phyloP scores from a whole-genome alignment of 1,140 invertebrate genomes.

The Orussus abietinus region DNA sequence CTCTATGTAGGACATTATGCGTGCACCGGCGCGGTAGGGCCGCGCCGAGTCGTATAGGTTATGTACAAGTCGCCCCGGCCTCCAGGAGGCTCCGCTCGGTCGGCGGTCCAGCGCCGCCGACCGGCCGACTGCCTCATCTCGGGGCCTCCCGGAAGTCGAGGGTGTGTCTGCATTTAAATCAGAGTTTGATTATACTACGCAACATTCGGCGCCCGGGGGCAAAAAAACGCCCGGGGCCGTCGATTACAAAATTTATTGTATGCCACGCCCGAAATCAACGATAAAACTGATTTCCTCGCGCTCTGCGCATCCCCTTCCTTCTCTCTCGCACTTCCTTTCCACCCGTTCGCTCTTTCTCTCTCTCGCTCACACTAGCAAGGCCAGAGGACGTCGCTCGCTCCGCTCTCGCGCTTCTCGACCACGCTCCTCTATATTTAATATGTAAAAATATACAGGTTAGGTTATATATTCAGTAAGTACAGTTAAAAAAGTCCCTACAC shows the following conservation, averaged over 20 bases:
- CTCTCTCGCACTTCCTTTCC: too few relatives aligned
- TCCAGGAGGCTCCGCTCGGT: slow-evolving; percentile 20
- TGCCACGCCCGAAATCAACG: slow-evolving; percentile 47
- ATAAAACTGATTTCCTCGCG: slow-evolving; percentile 47
- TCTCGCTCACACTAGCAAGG: slow-evolving; percentile 25
- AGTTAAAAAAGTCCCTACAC: slow-evolving; percentile 37
- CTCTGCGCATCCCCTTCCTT: too few relatives aligned
- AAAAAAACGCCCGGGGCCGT: slow-evolving; percentile 33
- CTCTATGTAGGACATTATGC: slow-evolving; percentile 40
- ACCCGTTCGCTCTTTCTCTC: slow-evolving; percentile 23
- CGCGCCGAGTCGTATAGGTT: slow-evolving; percentile 35
- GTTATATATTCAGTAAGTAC: slow-evolving; percentile 46
- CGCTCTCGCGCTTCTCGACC: neutral
- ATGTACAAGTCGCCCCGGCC: slow-evolving; percentile 40
- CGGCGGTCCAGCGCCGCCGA: too few relatives aligned
- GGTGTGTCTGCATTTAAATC: slow-evolving; percentile 39
- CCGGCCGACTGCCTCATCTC: too few relatives aligned
- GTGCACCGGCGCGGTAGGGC: slow-evolving; percentile 35
- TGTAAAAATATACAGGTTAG: slow-evolving; percentile 52
- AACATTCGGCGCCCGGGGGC: slow-evolving; percentile 41
- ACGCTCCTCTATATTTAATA: slow-evolving; percentile 36
- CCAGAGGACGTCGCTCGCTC: slow-evolving; percentile 24
- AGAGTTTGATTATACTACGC: slow-evolving; percentile 53
- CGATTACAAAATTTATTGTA: slow-evolving; percentile 51
- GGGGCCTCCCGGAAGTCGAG: slow-evolving; percentile 31